phyloP scores from a whole-genome alignment of 2,113 vertebrate species.

The Mesoclemmys tuberculata region DNA sequence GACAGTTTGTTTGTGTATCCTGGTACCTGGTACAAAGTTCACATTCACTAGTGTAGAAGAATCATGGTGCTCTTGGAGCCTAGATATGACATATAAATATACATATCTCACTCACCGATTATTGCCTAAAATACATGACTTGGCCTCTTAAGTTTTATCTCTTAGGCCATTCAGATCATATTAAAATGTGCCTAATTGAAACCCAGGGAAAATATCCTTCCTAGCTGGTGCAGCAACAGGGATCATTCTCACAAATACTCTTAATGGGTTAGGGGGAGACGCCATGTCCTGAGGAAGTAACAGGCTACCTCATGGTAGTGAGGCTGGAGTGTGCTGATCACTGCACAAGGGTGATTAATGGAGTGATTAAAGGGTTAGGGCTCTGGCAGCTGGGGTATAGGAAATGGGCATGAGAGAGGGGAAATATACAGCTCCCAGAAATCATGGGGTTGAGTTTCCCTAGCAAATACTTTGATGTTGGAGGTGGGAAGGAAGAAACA shows the following conservation, averaged over 20 bases:
- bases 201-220: conserved; percentile 44
- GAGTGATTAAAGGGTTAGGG: conserved; percentile 72
- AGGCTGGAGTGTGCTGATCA: conserved; percentile 48
- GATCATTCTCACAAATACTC: conserved; percentile 50
- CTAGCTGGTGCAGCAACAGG: conserved; percentile 45
- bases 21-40: conserved; percentile 45
- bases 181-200: conserved; percentile 38
- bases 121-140: neutral
- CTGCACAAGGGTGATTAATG: conserved; percentile 71
- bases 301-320: conserved; percentile 66
- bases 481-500: conserved; percentile 76
- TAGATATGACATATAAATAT: neutral
- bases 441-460: conserved; percentile 61
- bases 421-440: conserved; percentile 67
- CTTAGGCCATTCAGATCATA: neutral
- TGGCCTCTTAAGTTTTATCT: neutral
- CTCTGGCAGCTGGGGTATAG: conserved; percentile 72
- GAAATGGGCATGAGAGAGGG: conserved; percentile 72
- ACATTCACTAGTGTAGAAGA: conserved; percentile 4
- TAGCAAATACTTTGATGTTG: conserved; percentile 71
- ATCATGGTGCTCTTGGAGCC: neutral
- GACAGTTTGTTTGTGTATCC: neutral
- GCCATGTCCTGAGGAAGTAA: conserved; percentile 75
- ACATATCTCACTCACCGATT: neutral
- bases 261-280: conserved; percentile 59